These are phyloP conservation scores for Cariama cristata DNA, from an alignment of 2,113 vertebrate species.

Conservation along the genomic window DNA sequence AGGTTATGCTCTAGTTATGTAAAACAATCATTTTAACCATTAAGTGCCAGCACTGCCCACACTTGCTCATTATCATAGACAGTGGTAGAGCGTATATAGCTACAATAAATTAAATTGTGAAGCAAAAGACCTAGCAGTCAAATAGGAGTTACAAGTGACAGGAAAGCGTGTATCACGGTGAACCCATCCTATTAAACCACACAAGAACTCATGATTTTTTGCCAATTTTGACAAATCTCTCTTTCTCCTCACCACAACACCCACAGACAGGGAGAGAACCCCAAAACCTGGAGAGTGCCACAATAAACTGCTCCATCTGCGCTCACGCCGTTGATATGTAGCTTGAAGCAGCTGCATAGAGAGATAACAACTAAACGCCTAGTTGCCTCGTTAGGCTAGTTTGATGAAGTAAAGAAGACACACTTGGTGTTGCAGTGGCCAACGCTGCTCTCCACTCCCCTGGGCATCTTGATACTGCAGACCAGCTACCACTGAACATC, in stretches of 20 bases:
- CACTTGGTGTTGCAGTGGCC: neutral
- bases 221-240: neutral
- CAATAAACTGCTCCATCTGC: neutral
- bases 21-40: slow-evolving; percentile 40
- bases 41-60: neutral
- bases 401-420: neutral
- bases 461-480: neutral
- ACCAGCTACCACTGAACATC: neutral
- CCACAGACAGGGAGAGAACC: neutral
- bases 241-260: neutral
- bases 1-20: neutral
- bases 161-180: neutral
- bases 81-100: neutral
- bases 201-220: neutral
- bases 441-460: neutral
- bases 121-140: neutral
- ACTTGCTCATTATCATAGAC: neutral
- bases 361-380: neutral
- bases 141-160: neutral
- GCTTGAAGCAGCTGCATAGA: neutral
- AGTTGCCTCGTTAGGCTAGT: neutral
- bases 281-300: neutral
- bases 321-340: fast-evolving
- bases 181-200: neutral
- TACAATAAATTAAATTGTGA: neutral